Base-by-base conservation (phyloP, 2,888 invertebrate genomes). In the Endotricha flammealis region DNA sequence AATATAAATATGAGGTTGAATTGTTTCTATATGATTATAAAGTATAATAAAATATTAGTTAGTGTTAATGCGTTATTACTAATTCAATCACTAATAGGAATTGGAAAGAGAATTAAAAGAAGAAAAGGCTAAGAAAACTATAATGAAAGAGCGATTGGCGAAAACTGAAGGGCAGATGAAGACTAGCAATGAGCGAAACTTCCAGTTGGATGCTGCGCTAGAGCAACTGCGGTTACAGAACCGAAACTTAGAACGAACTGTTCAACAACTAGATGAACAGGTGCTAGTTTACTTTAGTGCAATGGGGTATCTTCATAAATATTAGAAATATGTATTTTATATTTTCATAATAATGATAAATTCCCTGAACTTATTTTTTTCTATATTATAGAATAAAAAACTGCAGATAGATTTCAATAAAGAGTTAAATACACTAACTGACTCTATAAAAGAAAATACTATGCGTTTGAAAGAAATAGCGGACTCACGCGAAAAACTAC, bases 401-500 rank as follows among this genome's bases (percentile, higher is more conserved):
- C 39, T 79, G 23, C 75, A 80, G 57, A 41, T 39, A 12, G 72
- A 78, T 38, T 80, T 71, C 44, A 74, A 79, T 38, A 56, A 52
- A 34, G 73, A 85, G 53, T 52, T 86, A 4, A 63, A 52, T 24
- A 74, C 66, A 38, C 50, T 86, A 39, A 77, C 71, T 6, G 67
- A 72, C 44, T 78, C 75, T 1, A 75, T 83, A 12, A 58, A 50
- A 44, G 68, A 73, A 46, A 79, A 81, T 44, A 74, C 70, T 2
- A 44, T 40, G 7, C 68, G 79, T 48, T 64, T 85, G 28, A 73
- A 79, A 53, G 76, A 76, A 50, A 80, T 85, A 28, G 75, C 64
- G 4, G 55, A 61, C 7, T 74, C 74, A 39, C 73, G 82, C 8
- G 71, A 73, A 41, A 78, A 70, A 47, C 55, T 85, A 28, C 71